These are phyloP conservation scores for Agrochola lychnidis DNA, from an alignment of 2,888 invertebrate species.

Conservation along the genomic window DNA sequence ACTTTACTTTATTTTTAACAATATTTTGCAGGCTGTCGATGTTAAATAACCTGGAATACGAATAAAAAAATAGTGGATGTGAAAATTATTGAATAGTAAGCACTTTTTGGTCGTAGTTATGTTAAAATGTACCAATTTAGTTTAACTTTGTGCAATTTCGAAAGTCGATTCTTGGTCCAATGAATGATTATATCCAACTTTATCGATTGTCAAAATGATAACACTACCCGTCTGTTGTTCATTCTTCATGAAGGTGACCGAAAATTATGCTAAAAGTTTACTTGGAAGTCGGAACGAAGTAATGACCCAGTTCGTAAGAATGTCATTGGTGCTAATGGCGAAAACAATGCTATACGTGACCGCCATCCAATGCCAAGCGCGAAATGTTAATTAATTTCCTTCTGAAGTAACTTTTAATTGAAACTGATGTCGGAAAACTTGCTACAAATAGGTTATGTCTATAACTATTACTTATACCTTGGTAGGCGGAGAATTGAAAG, in stretches of 20 bases:
- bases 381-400: slow-evolving; percentile 59
- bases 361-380: slow-evolving; percentile 41
- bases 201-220: not conserved
- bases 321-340: slow-evolving; percentile 36
- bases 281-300: slow-evolving; percentile 3
- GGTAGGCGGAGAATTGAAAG: not conserved
- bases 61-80: not conserved
- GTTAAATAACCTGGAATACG: not conserved
- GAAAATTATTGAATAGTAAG: not conserved
- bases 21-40: not conserved
- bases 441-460: not conserved
- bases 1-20: not conserved
- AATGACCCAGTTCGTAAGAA: slow-evolving; percentile 30
- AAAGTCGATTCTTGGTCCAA: not conserved
- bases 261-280: slow-evolving; percentile 23
- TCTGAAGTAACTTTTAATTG: slow-evolving; percentile 61
- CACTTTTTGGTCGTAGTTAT: not conserved
- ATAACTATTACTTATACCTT: not conserved
- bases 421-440: slow-evolving; percentile 25
- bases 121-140: not conserved
- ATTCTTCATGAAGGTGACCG: not conserved
- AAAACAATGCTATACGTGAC: slow-evolving; percentile 67
- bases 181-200: too few species aligned
- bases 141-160: not conserved
- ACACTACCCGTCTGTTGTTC: not conserved